Evolutionary conservation across 2,113 vertebrate species (phyloP), one percentile per base, ranked within the genome.

Genomic region (Mesocricetus auratus): DNA sequence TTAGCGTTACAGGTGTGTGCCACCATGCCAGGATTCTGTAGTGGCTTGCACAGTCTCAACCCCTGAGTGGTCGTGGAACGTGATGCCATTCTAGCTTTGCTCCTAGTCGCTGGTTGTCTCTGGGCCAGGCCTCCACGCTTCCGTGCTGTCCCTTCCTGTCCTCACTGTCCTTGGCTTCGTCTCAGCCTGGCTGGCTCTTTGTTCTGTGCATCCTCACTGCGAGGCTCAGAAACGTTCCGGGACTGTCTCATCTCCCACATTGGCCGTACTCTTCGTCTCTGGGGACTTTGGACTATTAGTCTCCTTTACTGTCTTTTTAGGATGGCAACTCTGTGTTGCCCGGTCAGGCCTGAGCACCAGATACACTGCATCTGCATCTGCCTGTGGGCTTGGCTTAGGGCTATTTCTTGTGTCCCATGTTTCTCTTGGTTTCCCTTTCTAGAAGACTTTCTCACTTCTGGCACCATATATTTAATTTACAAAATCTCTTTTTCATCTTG

Each of bases 41-140:
- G 85, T 31, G 19, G 9, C 31, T 42, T 39, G 75, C 13, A 1
- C 0, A 26, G 60, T 64, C 29, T 39, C 39, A 29, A 39, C 74
- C 10, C 71, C 31, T 5, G 42, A 50, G 42, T 50, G 39, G 82
- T 45, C 36, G 1, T 33, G 77, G 90, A 69, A 56, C 53, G 39
- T 62, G n/a, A 69, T 74, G 90, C 77, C 78, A 11, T 71, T 69
- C 69, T 53, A 58, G 12, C 13, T 56, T 64, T 69, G 77, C 88
- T 83, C 47, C 31, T 47, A 21, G 26, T 0, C 26, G 91, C 29
- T 68, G 68, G 31, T 24, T 39, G 16, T 86, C 16, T 75, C 13
- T 56, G 3, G 31, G 3, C 50, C 22, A 1, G 7, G 5, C 4
- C 21, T 22, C 0, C 19, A 2, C 3, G n/a, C 24, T 7, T 31